Evolutionary conservation across 2,797 vertebrate genomes (phyloP), one percentile per base, ranked within the genome.

Genomic region (Lycodopsis pacificus): DNA sequence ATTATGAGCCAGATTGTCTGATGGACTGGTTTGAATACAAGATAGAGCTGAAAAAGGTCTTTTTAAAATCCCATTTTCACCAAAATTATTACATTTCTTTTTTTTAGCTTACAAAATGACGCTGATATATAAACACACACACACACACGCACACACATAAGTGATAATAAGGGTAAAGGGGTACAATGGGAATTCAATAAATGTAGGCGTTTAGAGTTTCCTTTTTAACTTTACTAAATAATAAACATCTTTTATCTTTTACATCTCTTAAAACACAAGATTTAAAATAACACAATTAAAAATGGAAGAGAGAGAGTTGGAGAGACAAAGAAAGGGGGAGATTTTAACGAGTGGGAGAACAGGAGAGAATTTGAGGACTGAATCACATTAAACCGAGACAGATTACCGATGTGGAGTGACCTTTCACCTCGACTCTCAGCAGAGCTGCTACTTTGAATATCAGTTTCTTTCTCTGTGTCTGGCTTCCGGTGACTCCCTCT

Each of bases 391-490:
- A 63, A 72, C 34, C 19, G 48, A 70, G 66, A n/a, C 25, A 44
- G 49, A 1, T 49, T 71, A 13, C 17, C 0, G 10, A 20, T 69
- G 22, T 17, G 27, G 17, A 2, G 5, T 40, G 25, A 82, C 65
- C 73, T 83, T 77, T 84, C 73, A 77, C 75, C 73, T 80, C 13
- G 58, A 30, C 57, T 69, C 56, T 72, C 36, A 53, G 34, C 25
- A 61, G 44, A 67, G 57, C 30, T 73, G 67, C 64, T 65, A 51
- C 71, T 77, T 49, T 77, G 57, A 82, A 76, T 72, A 44, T 73
- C 46, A 20, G 8, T 65, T 20, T 59, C 67, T 54, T 56, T 10
- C 7, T n/a, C 3, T 46, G 3, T 64, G 48, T 69, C 63, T 84
- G 46, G 22, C 64, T 81, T 71, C 51, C 54, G 44, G 27, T 54